Evolutionary conservation across 2,113 vertebrate species (phyloP), one percentile per base, ranked within the genome.

Genomic region (Toxostoma redivivum): DNA sequence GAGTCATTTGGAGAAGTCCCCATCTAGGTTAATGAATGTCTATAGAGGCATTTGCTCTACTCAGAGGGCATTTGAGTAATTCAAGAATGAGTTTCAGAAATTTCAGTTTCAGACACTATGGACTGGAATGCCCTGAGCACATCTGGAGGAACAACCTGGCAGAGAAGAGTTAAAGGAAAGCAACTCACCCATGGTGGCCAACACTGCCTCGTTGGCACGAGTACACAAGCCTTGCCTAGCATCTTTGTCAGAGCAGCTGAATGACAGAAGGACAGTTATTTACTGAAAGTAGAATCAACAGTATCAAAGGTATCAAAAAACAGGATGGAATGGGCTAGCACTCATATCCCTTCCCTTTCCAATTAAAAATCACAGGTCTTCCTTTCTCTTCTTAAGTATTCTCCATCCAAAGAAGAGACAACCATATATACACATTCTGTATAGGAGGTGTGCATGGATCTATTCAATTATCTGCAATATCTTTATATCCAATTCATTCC

Each of bases 171-270:
- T 87, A 60, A 92, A 79, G 64, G 37, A 73, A 65, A 79, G 45
- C 14, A 95, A 91, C 96, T 97, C 90, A 98, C 98, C 98, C 96
- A 97, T 83, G 81, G 95, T 97, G 71, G 97, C 99, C 97, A 97
- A 89, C 25, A 98, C 44, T 12, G 98, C 98, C 79, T 98, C 98
- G 0, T 97, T 97, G 81, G 96, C 92, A 62, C 65, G 97, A 27
- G 84, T 78, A 83, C 98, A 98, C 77, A 97, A 96, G 44, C 97
- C 98, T 92, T 92, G 95, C 19, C 44, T 90, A 37, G 95, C 96
- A 65, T 98, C 97, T 88, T 96, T 98, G 73, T 98, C 98, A 66
- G 98, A 98, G 94, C 98, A 98, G 91, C 98, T 98, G 81, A 70
- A 93, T 37, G 57, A 83, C 51, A 97, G n/a, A 84, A 97, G 31